Evolutionary conservation across 2,888 invertebrate species (phyloP).

Genomic region (Thecocarcelia acutangulata): DNA sequence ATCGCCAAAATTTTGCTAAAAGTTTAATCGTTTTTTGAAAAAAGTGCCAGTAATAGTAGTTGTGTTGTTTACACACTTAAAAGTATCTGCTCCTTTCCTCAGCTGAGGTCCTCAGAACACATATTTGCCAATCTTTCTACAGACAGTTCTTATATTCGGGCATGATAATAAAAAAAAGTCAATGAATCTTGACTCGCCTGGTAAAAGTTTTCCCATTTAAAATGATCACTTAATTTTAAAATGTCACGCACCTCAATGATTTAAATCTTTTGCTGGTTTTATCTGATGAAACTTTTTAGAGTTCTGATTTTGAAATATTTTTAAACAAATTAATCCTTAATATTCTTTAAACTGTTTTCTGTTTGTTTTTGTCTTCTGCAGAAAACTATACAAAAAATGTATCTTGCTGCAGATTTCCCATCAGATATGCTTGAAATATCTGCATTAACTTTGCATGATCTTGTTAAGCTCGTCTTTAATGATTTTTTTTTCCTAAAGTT

Average conservation of each 20-base stretch:
- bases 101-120: too few relatives aligned
- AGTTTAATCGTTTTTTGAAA: too few relatives aligned
- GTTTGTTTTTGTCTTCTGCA: conserved; percentile 16
- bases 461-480: conserved; percentile 62
- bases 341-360: neutral
- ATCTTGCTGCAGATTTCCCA: conserved; percentile 50
- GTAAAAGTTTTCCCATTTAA: conserved; percentile 22
- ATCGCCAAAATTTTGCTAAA: too few relatives aligned
- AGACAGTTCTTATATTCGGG: too few relatives aligned
- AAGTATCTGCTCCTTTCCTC: too few relatives aligned
- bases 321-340: conserved; percentile 62
- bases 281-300: conserved; percentile 43
- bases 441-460: conserved; percentile 66
- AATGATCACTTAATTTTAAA: conserved; percentile 49
- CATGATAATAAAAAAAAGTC: neutral
- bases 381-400: conserved; percentile 37
- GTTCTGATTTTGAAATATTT: conserved; percentile 57
- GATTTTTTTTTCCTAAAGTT: conserved; percentile 41
- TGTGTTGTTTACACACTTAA: too few relatives aligned
- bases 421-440: conserved; percentile 55
- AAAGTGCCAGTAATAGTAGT: too few relatives aligned
- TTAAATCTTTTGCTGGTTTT: conserved; percentile 7
- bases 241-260: conserved; percentile 43
- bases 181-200: neutral
- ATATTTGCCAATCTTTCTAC: too few relatives aligned